Evolutionary conservation across 2,113 vertebrate species (phyloP).

Genomic region (Gnathonemus longibarbis): DNA sequence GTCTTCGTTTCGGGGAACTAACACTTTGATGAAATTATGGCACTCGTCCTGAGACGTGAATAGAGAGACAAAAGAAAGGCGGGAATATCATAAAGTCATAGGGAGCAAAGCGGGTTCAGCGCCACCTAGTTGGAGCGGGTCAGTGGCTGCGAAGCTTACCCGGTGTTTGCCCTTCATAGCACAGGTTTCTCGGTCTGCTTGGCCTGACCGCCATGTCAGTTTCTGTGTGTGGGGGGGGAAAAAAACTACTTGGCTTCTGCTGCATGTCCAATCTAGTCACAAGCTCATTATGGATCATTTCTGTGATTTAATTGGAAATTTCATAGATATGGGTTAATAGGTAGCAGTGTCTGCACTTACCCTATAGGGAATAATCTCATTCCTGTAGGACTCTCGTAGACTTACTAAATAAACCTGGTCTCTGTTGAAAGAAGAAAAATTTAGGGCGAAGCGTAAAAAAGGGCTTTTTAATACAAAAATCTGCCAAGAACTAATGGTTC

Average conservation of each 20-base stretch:
- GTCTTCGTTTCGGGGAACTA: slow-evolving; percentile 93
- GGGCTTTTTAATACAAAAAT: not conserved
- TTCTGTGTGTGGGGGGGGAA: slow-evolving; percentile 61
- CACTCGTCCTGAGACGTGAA: slow-evolving; percentile 81
- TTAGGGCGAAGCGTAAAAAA: slow-evolving; percentile 3
- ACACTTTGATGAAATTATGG: slow-evolving; percentile 98
- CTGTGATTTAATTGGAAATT: slow-evolving; percentile 10
- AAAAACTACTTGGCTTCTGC: not conserved
- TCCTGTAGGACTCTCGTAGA: slow-evolving; percentile 86
- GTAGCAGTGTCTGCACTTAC: slow-evolving; percentile 59
- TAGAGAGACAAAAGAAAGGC: not conserved
- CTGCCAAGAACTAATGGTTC: not conserved
- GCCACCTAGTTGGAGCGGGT: not conserved
- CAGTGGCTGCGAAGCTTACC: slow-evolving; percentile 57
- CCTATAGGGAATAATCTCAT: slow-evolving; percentile 87
- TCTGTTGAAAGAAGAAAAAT: slow-evolving; percentile 61
- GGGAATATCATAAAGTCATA: not conserved
- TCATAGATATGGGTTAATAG: not conserved
- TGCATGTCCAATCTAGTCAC: not conserved
- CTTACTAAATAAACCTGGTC: slow-evolving; percentile 98
- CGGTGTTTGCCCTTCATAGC: slow-evolving; percentile 97
- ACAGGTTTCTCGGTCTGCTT: slow-evolving; percentile 85
- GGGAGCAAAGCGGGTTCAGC: not conserved
- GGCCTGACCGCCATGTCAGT: slow-evolving; percentile 90
- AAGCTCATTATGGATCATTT: not conserved